A percentile compares a stretch with the other conserved stretches of the same genome.
Evolutionary conservation across 2,888 invertebrate genomes (phyloP).

Genomic region (Drosophila ezoana): DNA sequence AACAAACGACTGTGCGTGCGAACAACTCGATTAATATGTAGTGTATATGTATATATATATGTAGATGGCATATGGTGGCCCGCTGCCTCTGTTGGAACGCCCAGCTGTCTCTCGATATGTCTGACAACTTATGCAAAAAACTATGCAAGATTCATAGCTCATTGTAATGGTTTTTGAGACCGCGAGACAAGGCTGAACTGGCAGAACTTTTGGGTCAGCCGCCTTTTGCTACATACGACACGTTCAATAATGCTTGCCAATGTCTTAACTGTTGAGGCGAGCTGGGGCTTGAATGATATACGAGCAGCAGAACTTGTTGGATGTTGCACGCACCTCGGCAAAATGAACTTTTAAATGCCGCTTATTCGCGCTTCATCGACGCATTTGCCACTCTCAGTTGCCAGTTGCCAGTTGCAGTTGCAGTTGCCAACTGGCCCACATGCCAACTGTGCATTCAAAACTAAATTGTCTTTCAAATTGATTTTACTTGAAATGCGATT

Average conservation of each 20-base stretch:
- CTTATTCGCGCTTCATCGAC: conserved; percentile 26
- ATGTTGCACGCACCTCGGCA: conserved; percentile 43
- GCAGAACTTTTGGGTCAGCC: conserved; percentile 59
- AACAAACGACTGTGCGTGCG: conserved; percentile 66
- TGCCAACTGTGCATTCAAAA: conserved; percentile 23
- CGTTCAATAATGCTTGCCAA: conserved; percentile 14
- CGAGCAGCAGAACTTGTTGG: conserved; percentile 43
- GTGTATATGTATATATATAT: neutral
- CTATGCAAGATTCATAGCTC: conserved; percentile 64
- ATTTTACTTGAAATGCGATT: conserved; percentile 37
- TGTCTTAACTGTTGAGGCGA: conserved; percentile 10
- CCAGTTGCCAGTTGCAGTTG: neutral
- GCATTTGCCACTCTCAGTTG: neutral
- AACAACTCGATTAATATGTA: conserved; percentile 71
- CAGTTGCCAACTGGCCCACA: conserved; percentile 36
- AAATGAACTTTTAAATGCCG: conserved; percentile 45
- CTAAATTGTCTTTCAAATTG: conserved; percentile 47
- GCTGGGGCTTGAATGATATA: conserved; percentile 44
- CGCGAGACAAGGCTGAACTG: conserved; percentile 46
- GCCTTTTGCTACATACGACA: neutral
- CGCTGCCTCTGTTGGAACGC: conserved; percentile 40
- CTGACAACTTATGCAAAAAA: conserved; percentile 69
- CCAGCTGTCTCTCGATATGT: conserved; percentile 46
- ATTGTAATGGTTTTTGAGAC: conserved; percentile 38
- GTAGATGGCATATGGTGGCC: conserved; percentile 4